Evolutionary conservation across 2,113 vertebrate genomes (phyloP), one percentile per base, ranked within the genome.

Genomic region (Podiceps cristatus): DNA sequence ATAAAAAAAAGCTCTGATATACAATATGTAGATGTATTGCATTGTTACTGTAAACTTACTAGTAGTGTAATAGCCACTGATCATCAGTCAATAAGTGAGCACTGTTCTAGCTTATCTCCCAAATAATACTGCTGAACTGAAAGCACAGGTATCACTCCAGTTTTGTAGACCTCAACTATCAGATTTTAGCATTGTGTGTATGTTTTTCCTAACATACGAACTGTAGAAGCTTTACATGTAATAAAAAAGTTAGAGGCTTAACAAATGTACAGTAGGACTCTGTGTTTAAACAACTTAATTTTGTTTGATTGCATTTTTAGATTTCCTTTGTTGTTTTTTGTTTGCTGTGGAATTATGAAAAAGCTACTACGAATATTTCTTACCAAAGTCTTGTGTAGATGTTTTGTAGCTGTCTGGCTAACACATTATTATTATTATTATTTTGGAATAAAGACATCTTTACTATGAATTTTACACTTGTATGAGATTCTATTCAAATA

Each of bases 361-460:
- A 98, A 96, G 98, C 97, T 98, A 96, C 98, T 98, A 98, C 94
- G 96, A 94, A 97, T 95, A 97, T 98, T 99, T 99, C 98, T 99
- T 98, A 99, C 99, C 98, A 99, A 99, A 99, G 98, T 99, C 98
- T 98, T 97, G 98, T 98, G 98, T 99, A 98, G 97, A 98, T 99
- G 98, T 99, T 99, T 99, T 98, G 95, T 99, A 98, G 98, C 93
- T 98, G 98, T 99, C 97, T 97, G 93, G 95, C 95, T 95, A 96
- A 98, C 98, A 99, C 97, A 98, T 98, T 93, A 97, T 98, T 98
- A 98, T 99, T 53, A 52, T 55, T 99, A 98, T 98, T 98, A 98
- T 99, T 99, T 99, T 98, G 98, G 98, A 99, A 99, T 99, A 99
- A 99, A 99, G 89, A 99, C 98, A 98, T 98, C 98, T 99, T 99